These are phyloP conservation scores for Aproaerema taeniolella DNA, from an alignment of 2,888 invertebrate species.

Conservation along the genomic window DNA sequence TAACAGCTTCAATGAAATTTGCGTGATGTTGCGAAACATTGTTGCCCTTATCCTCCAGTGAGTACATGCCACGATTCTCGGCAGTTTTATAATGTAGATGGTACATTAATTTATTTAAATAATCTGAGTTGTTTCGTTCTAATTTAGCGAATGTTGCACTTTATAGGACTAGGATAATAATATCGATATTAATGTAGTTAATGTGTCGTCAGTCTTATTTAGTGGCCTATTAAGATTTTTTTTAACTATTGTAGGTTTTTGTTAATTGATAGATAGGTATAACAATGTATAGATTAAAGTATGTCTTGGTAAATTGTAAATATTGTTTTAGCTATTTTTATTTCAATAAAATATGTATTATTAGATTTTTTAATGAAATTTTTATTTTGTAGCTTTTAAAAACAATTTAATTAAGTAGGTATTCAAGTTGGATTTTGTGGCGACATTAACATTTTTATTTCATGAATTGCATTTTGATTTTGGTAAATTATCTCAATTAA, in stretches of 20 bases:
- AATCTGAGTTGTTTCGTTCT: constrained; percentile 68
- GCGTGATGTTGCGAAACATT: too few species aligned
- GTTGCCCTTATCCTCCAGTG: too few species aligned
- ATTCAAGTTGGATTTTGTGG: constrained; percentile 71
- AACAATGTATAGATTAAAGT: constrained; percentile 64
- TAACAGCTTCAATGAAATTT: too few species aligned
- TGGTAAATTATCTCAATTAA: constrained; percentile 21
- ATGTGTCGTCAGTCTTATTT: constrained; percentile 45
- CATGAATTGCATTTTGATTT: constrained; percentile 25
- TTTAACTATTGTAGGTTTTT: constrained; percentile 63
- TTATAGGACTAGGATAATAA: constrained; percentile 64
- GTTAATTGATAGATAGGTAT: constrained; percentile 64
- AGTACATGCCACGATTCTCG: too few species aligned
- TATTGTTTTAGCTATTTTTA: constrained; percentile 68
- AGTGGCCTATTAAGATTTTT: constrained; percentile 65
- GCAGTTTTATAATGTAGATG: too few species aligned
- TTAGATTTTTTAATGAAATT: constrained; percentile 56
- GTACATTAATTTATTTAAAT: constrained; percentile 71
- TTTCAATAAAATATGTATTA: constrained; percentile 69
- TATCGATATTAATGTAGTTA: constrained; percentile 67
- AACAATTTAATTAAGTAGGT: constrained; percentile 47
- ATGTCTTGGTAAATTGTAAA: constrained; percentile 66
- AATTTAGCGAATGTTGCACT: constrained; percentile 72
- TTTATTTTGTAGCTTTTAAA: constrained; percentile 62
- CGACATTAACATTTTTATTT: constrained; percentile 46